phyloP scores from a whole-genome alignment of 2,888 invertebrate genomes.

The Euzetes globulus region DNA sequence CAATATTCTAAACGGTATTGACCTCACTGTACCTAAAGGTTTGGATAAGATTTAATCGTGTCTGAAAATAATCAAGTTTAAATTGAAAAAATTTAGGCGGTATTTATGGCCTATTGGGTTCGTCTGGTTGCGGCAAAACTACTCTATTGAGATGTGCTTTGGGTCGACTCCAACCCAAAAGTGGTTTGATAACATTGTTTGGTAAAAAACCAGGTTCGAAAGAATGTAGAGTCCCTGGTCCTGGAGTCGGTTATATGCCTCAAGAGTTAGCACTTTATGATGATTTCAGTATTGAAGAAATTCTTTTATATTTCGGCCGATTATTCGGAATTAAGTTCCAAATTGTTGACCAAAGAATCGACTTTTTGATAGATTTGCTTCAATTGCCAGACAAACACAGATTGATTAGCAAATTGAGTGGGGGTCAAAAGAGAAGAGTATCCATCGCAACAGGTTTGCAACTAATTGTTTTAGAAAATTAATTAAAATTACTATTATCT shows the following conservation, averaged over 20 bases:
- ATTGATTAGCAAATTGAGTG: constrained; percentile 50
- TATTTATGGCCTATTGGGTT: constrained; percentile 30
- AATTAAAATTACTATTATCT: not conserved
- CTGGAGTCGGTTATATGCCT: constrained; percentile 37
- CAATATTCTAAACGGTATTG: constrained; percentile 18
- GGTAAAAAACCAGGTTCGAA: constrained; percentile 80
- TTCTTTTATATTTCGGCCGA: constrained; percentile 34
- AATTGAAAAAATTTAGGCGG: not conserved
- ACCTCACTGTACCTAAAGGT: constrained; percentile 29
- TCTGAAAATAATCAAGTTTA: too few relatives aligned
- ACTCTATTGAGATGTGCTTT: constrained; percentile 85
- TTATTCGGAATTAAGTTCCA: too few relatives aligned
- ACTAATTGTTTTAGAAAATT: too few relatives aligned
- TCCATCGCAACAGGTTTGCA: too few relatives aligned
- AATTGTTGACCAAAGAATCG: constrained; percentile 24
- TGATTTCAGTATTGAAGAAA: constrained; percentile 34
- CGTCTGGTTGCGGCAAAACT: constrained; percentile 50
- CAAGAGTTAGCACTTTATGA: constrained; percentile 35
- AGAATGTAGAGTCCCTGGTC: constrained; percentile 64
- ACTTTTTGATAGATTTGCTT: constrained; percentile 16
- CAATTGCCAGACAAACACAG: constrained; percentile 32
- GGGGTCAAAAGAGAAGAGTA: constrained; percentile 81
- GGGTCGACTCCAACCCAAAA: constrained; percentile 72
- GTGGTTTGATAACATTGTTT: constrained; percentile 79
- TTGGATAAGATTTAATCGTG: not conserved